A percentile compares a stretch with the other conserved stretches of the same genome.
Evolutionary conservation across 2,888 invertebrate species (phyloP).

Genomic region (Dyspetes luteomarginatus): DNA sequence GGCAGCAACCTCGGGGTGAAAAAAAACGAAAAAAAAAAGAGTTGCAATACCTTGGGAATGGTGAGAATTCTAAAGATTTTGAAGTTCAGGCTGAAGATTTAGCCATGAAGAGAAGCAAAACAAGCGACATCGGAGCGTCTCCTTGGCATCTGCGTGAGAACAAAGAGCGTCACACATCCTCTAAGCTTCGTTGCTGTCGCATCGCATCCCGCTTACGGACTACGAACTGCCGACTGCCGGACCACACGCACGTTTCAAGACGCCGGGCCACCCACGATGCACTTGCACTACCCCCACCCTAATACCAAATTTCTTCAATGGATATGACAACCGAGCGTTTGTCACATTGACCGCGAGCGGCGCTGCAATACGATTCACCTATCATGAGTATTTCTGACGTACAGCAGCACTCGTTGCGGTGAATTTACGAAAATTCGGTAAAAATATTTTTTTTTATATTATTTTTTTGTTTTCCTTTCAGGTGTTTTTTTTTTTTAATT

Average conservation of each 20-base stretch:
- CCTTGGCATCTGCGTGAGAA: constrained; percentile 67
- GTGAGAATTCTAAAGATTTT: constrained; percentile 24
- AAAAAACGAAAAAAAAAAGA: too few species aligned
- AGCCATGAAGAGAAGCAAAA: constrained; percentile 36
- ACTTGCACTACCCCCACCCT: constrained; percentile 59
- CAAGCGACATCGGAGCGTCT: constrained; percentile 68
- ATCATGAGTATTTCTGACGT: neutral
- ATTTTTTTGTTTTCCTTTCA: too few species aligned
- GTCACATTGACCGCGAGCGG: constrained; percentile 57
- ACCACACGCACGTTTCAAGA: constrained; percentile 76
- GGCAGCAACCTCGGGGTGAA: constrained; percentile 36
- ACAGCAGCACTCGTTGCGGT: neutral
- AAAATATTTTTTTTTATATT: too few species aligned
- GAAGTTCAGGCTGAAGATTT: constrained; percentile 25
- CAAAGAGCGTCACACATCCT: constrained; percentile 75
- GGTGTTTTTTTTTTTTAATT: neutral
- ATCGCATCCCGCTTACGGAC: constrained; percentile 73
- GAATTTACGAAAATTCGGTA: neutral
- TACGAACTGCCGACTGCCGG: too few species aligned
- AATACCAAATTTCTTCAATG: constrained; percentile 43
- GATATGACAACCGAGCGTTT: constrained; percentile 56
- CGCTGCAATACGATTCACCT: constrained; percentile 37
- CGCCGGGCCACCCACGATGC: constrained; percentile 78
- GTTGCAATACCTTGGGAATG: constrained; percentile 47
- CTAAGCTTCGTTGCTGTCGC: constrained; percentile 69